These are phyloP conservation scores for Globia sparganii DNA, from an alignment of 2,888 invertebrate genomes.

Conservation along the genomic window DNA sequence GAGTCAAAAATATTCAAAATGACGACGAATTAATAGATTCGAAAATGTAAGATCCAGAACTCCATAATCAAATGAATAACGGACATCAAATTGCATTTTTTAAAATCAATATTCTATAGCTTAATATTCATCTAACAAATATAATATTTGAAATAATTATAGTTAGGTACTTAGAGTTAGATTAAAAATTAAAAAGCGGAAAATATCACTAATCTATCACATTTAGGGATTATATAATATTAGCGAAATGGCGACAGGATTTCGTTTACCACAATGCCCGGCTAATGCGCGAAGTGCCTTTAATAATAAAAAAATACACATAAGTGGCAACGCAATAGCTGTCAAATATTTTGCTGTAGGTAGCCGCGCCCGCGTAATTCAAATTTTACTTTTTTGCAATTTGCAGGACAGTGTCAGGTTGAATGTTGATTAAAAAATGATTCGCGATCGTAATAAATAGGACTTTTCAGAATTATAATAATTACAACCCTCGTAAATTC, in stretches of 20 bases:
- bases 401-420: no score
- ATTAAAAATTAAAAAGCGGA: conserved; percentile 59
- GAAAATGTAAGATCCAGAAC: conserved; percentile 7
- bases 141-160: conserved; percentile 28
- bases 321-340: neutral
- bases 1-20: neutral
- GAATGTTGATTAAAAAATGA: neutral
- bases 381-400: no score
- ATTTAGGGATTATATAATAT: conserved; percentile 56
- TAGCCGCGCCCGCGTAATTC: no score
- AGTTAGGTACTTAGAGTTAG: conserved; percentile 14
- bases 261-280: conserved; percentile 36
- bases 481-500: neutral
- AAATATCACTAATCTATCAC: conserved; percentile 70
- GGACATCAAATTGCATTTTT: conserved; percentile 1
- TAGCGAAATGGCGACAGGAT: conserved; percentile 31
- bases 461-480: neutral
- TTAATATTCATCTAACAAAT: conserved; percentile 32
- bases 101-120: neutral
- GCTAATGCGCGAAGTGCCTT: conserved; percentile 25
- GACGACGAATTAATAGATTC: neutral
- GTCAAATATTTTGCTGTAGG: neutral
- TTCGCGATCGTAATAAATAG: neutral
- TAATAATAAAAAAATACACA: neutral
- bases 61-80: neutral